phyloP scores from a whole-genome alignment of 2,797 vertebrate species.

The Calcarius lapponicus region DNA sequence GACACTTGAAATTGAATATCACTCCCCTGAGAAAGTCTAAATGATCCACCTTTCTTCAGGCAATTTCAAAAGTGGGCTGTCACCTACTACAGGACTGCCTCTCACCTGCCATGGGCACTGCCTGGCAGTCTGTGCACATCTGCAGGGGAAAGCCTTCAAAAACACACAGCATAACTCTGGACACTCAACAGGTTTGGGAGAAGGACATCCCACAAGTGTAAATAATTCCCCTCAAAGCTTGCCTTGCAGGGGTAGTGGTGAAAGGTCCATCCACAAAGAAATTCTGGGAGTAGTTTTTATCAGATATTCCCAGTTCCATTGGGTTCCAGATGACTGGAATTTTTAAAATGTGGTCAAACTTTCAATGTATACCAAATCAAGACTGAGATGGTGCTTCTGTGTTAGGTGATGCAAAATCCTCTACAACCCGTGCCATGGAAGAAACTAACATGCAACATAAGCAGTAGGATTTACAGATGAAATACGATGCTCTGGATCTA shows the following conservation, averaged over 20 bases:
- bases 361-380: not conserved
- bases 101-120: not conserved
- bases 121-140: not conserved
- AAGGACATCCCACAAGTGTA: not conserved
- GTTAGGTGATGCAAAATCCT: not conserved
- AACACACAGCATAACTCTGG: not conserved
- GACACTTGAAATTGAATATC: not conserved
- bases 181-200: not conserved
- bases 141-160: not conserved
- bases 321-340: accelerated
- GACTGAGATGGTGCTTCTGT: not conserved
- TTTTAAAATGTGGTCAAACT: not conserved
- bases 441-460: not conserved
- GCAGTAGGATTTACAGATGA: not conserved
- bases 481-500: not conserved
- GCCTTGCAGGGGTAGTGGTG: not conserved
- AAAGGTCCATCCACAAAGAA: not conserved
- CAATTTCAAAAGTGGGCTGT: not conserved
- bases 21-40: not conserved
- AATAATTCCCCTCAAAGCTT: not conserved
- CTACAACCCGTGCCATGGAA: not conserved
- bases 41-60: not conserved
- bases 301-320: not conserved
- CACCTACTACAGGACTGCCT: not conserved
- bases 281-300: not conserved